A percentile compares a stretch with the other conserved stretches of the same genome.
phyloP scores from a whole-genome alignment of 53 echinoderm and acorn worm species.

The Mesocentrotus franciscanus region DNA sequence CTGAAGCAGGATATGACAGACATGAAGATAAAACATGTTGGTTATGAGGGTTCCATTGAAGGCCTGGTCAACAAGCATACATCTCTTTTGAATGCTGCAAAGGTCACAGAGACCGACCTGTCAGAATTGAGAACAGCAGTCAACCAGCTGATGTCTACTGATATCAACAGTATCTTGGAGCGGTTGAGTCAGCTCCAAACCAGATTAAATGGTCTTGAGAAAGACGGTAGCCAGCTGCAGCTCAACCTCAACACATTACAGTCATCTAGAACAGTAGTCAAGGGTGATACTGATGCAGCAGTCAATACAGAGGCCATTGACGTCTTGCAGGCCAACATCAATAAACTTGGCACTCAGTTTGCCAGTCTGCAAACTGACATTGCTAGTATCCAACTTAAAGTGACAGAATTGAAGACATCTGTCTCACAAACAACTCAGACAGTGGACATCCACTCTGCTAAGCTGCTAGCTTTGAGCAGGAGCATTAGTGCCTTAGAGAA shows the following conservation, averaged over 20 bases:
- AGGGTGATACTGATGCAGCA: not conserved
- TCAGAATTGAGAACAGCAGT: constrained; percentile 66
- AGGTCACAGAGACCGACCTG: constrained; percentile 56
- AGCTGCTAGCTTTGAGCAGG: constrained; percentile 33
- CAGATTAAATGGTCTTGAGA: constrained; percentile 70
- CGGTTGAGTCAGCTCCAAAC: constrained; percentile 61
- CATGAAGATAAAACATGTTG: constrained; percentile 59
- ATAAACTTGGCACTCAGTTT: constrained; percentile 55
- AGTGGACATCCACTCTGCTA: constrained; percentile 14
- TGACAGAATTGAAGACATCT: constrained; percentile 42
- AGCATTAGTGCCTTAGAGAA: constrained; percentile 51
- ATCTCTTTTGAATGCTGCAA: constrained; percentile 27
- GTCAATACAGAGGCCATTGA: not conserved
- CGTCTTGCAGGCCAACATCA: constrained; percentile 13
- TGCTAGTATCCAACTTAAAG: constrained; percentile 55
- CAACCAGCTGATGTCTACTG: constrained; percentile 65
- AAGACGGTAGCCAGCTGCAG: constrained; percentile 68
- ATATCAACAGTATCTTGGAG: constrained; percentile 44
- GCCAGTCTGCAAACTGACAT: constrained; percentile 59
- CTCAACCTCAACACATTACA: constrained; percentile 63
- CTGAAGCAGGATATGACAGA: constrained; percentile 54
- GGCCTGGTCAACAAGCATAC: constrained; percentile 35
- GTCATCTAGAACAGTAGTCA: not conserved
- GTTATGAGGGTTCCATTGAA: constrained; percentile 48
- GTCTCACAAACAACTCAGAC: constrained; percentile 31